Evolutionary conservation across 92 coral and sea anemone genomes (phyloP).

Genomic region (Ricordea florida): DNA sequence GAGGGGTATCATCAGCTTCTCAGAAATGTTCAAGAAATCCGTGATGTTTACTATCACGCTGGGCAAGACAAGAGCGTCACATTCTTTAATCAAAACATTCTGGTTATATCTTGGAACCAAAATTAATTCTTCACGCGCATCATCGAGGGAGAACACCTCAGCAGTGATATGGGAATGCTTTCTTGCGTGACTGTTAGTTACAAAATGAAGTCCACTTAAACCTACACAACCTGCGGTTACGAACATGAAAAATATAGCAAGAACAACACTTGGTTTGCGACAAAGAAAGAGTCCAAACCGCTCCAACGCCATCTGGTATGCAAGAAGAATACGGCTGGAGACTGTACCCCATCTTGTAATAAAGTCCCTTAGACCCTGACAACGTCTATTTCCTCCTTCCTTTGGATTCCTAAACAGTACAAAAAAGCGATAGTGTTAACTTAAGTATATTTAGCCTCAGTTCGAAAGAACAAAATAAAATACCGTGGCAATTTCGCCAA

Average conservation of each 20-base stretch:
- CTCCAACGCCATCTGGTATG: slow-evolving; percentile 31
- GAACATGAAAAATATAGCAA: background rate
- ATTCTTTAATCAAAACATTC: slow-evolving; percentile 26
- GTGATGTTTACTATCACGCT: slow-evolving; percentile 11
- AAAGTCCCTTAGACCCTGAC: background rate
- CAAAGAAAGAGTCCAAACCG: slow-evolving; percentile 21
- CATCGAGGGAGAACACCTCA: slow-evolving; percentile 3
- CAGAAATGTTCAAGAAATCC: slow-evolving; percentile 13
- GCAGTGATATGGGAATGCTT: slow-evolving; percentile 5
- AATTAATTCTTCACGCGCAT: slow-evolving; percentile 24
- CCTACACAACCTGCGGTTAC: slow-evolving; percentile 14
- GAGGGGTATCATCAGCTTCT: background rate
- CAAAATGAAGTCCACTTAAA: background rate
- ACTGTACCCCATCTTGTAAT: background rate
- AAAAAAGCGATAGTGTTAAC: too few species aligned
- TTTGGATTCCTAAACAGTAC: too few species aligned
- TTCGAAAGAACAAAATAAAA: too few species aligned
- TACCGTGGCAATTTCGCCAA: too few species aligned
- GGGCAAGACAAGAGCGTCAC: slow-evolving; percentile 41
- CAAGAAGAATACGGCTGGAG: background rate
- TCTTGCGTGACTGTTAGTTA: background rate
- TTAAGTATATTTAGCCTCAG: too few species aligned
- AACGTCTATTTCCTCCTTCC: too few species aligned
- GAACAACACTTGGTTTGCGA: slow-evolving; percentile 16
- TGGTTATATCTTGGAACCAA: slow-evolving; percentile 9